Evolutionary conservation across 2,113 vertebrate genomes (phyloP).

Genomic region (Myrmecophaga tridactyla): DNA sequence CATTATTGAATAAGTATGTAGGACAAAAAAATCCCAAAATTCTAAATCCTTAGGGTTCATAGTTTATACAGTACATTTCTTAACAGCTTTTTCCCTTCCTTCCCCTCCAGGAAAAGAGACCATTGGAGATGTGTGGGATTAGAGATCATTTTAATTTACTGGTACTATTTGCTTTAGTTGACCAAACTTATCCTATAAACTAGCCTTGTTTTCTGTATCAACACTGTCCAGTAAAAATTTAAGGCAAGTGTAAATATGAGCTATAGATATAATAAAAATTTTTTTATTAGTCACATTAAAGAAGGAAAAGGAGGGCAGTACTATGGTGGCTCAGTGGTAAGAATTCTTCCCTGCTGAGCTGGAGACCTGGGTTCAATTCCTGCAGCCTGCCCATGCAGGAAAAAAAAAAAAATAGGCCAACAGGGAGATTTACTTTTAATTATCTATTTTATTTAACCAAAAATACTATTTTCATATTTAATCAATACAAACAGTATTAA

Average conservation of each 20-base stretch:
- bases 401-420: too few relatives aligned
- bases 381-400: too few relatives aligned
- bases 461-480: background rate
- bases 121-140: background rate
- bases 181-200: background rate
- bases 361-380: too few relatives aligned
- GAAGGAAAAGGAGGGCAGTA: too few relatives aligned
- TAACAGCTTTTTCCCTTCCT: too few relatives aligned
- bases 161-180: background rate
- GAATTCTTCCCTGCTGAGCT: too few relatives aligned
- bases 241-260: background rate
- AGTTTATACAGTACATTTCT: too few relatives aligned
- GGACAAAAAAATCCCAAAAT: background rate
- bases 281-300: conserved; percentile 18
- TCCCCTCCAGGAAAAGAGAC: background rate
- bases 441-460: background rate
- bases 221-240: background rate
- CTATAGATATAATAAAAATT: background rate
- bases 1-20: background rate
- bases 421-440: background rate
- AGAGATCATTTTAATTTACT: background rate
- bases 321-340: too few relatives aligned
- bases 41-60: background rate
- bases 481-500: background rate
- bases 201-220: background rate